phyloP scores from a whole-genome alignment of 2,888 invertebrate species.

The Lamproptera curius region DNA sequence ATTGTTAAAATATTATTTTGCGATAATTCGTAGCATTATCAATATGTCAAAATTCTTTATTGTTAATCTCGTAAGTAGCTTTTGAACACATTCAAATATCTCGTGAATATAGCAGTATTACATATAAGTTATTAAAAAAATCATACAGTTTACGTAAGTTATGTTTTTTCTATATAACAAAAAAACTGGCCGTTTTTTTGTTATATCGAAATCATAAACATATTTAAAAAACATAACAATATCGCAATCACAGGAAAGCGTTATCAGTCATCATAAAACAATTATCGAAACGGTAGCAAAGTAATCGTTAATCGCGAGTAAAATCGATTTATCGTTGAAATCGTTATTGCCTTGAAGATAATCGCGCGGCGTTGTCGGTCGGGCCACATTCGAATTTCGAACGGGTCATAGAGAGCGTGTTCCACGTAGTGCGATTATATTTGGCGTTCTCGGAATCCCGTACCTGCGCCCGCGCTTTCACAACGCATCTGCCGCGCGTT shows the following conservation, averaged over 20 bases:
- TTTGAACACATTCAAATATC: too few species aligned
- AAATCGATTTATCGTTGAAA: constrained; percentile 7
- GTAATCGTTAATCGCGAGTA: not conserved
- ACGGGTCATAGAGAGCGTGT: constrained; percentile 56
- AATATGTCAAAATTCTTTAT: too few species aligned
- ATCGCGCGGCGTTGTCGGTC: constrained; percentile 11
- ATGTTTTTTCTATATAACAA: too few species aligned
- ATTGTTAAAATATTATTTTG: too few species aligned
- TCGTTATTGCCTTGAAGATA: not conserved
- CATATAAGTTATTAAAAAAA: too few species aligned
- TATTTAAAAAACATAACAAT: too few species aligned
- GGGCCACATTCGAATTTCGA: not conserved
- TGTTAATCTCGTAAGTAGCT: too few species aligned
- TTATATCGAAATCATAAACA: too few species aligned
- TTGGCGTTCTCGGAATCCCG: constrained; percentile 71
- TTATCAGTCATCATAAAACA: constrained; percentile 2
- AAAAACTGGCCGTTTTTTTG: too few species aligned
- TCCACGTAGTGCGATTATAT: constrained; percentile 71
- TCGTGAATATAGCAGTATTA: too few species aligned
- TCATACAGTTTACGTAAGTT: too few species aligned
- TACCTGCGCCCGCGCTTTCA: constrained; percentile 59
- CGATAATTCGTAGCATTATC: too few species aligned
- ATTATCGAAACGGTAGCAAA: constrained; percentile 12
- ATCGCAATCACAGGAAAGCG: not conserved
- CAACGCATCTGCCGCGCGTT: constrained; percentile 65